Evolutionary conservation across 2,888 invertebrate species (phyloP), one percentile per base, ranked within the genome.

Genomic region (Tetanocera ferruginea): DNA sequence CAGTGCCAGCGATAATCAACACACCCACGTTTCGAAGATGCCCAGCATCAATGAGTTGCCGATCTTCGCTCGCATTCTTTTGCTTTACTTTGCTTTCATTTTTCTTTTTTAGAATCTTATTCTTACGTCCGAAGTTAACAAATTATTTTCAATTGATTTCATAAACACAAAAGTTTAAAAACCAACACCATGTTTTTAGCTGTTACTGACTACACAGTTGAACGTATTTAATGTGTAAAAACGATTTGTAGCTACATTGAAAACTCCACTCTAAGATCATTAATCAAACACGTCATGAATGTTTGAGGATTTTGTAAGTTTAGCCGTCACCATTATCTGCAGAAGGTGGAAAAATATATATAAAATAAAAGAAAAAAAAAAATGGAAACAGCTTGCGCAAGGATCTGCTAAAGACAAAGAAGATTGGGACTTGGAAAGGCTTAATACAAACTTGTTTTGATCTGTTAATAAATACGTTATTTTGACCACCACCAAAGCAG

Each of bases 211-310:
- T 62, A 19, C 60, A 9, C 70, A 76, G 49, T 49, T 43, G 87
- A 83, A 86, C 88, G 85, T 86, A 86, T 86, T 88, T 88, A 87
- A 87, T 86, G 86, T 87, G 88, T 88, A 87, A 87, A 87, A 87
- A 87, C 88, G 88, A 88, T 88, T 88, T 87, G 87, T 87, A 88
- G 85, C 85, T 83, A 85, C 83, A 86, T 80, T 73, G 62, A 49
- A 73, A 73, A 49, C 73, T 8, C 49, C 73, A 62, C 49, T 73
- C 73, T 73, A 9, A 11, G 49, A 28, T 28, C 73, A 73, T 73
- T 73, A 73, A 73, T 73, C 73, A 73, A 43, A 60, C 14, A 14
- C 25, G 14, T 25, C 62, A 62, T 28, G 73, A 62, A n/a, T 73
- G 43, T 72, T 62, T 34, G 73, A 62, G 31, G 73, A 43, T 73